phyloP scores from a whole-genome alignment of 1,140 invertebrate genomes.

The Nasonia giraulti region DNA sequence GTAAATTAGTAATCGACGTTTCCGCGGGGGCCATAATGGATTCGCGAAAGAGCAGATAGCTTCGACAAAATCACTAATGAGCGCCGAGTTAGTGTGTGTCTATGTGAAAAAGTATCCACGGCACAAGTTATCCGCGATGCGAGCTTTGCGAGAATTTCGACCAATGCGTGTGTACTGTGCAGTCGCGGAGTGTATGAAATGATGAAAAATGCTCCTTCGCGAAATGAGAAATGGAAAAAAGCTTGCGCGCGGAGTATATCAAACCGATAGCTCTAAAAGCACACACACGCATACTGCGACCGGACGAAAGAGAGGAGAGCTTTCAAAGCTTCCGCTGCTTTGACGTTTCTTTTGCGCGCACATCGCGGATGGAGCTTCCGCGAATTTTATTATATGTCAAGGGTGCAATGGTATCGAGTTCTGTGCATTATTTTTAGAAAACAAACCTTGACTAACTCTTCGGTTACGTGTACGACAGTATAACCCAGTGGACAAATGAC shows the following conservation, averaged over 20 bases:
- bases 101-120: neutral
- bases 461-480: too few species aligned
- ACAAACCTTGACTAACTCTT: too few species aligned
- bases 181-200: constrained; percentile 6
- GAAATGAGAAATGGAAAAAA: constrained; percentile 9
- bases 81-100: too few species aligned
- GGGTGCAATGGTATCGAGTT: constrained; percentile 6
- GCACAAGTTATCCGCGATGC: neutral
- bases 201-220: constrained; percentile 34
- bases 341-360: constrained; percentile 4
- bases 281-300: neutral
- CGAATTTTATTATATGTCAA: constrained; percentile 12
- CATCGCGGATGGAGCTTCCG: constrained; percentile 16
- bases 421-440: too few species aligned
- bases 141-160: neutral
- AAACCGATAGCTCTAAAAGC: constrained; percentile 45
- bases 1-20: neutral
- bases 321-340: constrained; percentile 40
- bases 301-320: neutral
- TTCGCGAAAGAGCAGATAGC: neutral
- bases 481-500: too few species aligned
- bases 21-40: neutral
- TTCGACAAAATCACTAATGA: neutral
- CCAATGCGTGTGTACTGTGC: neutral
- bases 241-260: neutral